Conservation (phyloP, 2,113 vertebrate genomes). For the Peucedramus taeniatus region DNA sequence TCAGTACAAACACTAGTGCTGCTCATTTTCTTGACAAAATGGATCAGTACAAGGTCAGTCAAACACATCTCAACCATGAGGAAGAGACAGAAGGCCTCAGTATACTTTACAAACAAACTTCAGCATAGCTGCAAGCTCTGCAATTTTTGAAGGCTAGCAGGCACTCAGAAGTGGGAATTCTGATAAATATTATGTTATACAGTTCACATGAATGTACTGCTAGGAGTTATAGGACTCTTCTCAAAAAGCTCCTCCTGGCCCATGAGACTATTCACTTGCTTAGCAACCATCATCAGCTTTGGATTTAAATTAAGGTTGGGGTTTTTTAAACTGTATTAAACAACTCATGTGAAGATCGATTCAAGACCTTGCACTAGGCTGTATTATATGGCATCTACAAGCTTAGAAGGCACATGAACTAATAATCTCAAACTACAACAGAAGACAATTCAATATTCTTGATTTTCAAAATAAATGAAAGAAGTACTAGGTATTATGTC, state of each 20-base stretch:
- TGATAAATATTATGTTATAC: accelerated
- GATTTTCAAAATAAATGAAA: neutral
- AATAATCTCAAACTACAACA: neutral
- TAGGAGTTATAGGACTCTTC: neutral
- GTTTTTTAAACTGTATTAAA: neutral
- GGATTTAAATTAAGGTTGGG: neutral
- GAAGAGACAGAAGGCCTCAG: neutral
- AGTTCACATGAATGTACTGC: neutral
- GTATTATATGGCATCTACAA: neutral
- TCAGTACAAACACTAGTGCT: neutral
- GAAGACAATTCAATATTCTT: neutral
- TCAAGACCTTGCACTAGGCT: neutral
- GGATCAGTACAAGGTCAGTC: neutral
- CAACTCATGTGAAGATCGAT: neutral
- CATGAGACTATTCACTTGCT: neutral
- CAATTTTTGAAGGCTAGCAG: neutral
- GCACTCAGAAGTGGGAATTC: neutral
- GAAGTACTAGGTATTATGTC: neutral
- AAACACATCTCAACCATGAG: neutral
- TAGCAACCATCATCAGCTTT: neutral
- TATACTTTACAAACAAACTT: neutral
- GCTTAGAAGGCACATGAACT: neutral
- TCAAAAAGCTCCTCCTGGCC: neutral
- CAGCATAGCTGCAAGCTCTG: neutral
- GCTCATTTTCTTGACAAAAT: neutral